phyloP scores from a whole-genome alignment of 2,113 vertebrate genomes.

The Lota lota region DNA sequence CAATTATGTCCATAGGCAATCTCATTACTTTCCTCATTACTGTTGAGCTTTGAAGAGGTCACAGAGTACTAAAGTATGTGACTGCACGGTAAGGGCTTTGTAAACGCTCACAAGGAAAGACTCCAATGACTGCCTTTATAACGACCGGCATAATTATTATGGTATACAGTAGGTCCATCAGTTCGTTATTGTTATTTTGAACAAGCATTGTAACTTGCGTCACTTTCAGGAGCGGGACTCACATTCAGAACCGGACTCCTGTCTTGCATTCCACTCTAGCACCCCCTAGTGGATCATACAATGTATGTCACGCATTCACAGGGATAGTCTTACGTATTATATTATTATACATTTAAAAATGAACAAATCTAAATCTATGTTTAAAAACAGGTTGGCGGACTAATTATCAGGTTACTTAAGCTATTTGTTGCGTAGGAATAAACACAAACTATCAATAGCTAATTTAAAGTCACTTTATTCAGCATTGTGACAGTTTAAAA shows the following conservation, averaged over 20 bases:
- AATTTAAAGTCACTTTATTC: not conserved
- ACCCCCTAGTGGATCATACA: conserved; percentile 57
- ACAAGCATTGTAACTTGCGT: conserved; percentile 1
- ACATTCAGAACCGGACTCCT: conserved; percentile 7
- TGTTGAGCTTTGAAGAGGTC: conserved; percentile 11
- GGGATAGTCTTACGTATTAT: not conserved
- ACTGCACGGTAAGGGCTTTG: conserved; percentile 9
- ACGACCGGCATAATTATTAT: conserved; percentile 26
- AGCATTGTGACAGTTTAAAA: no score
- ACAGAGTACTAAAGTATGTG: conserved; percentile 10
- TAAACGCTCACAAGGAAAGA: conserved; percentile 15
- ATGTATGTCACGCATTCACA: not conserved
- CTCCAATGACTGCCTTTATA: conserved; percentile 25
- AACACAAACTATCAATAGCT: not conserved
- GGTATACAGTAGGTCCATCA: conserved; percentile 24
- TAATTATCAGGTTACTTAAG: no score
- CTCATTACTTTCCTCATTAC: conserved; percentile 6
- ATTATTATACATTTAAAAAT: no score
- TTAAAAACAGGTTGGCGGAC: no score
- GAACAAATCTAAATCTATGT: no score
- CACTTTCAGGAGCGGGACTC: not conserved
- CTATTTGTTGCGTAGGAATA: not conserved
- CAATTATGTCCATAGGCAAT: conserved; percentile 1
- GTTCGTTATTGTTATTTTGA: conserved; percentile 31
- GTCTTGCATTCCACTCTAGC: conserved; percentile 57